These are phyloP conservation scores for Mamestra configurata DNA, from an alignment of 1,140 invertebrate genomes.

Conservation along the genomic window DNA sequence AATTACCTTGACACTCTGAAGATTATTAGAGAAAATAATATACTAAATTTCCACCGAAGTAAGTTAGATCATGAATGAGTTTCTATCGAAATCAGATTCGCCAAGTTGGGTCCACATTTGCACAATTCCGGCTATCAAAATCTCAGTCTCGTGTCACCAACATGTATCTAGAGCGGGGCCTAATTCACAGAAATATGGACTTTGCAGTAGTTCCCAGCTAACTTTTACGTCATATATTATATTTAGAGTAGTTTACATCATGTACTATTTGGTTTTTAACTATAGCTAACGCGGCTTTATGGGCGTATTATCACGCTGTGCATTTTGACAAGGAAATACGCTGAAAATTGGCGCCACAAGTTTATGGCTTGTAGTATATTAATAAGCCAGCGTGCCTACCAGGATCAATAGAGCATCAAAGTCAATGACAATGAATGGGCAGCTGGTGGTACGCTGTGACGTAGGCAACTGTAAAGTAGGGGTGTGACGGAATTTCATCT, in stretches of 20 bases:
- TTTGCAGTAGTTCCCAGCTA: not conserved
- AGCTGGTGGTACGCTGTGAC: constrained; percentile 45
- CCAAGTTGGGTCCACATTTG: not conserved
- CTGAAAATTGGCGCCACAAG: constrained; percentile 13
- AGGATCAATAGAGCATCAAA: constrained; percentile 73
- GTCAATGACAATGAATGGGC: constrained; percentile 74
- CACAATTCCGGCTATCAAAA: not conserved
- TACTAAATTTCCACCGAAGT: no score
- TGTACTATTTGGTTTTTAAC: not conserved
- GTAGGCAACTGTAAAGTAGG: not conserved
- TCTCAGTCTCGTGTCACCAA: not conserved
- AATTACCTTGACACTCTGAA: no score
- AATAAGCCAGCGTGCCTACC: constrained; percentile 51
- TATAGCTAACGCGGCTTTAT: not conserved
- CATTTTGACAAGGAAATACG: constrained; percentile 25
- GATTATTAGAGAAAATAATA: no score
- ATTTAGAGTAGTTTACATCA: not conserved
- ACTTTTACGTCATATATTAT: not conserved
- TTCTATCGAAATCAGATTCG: not conserved
- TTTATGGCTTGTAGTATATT: constrained; percentile 52
- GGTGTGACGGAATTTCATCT: no score
- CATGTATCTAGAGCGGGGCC: not conserved
- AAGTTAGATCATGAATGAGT: no score
- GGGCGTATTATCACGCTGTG: constrained; percentile 1
- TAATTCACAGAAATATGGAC: not conserved